These are phyloP conservation scores for Zonotrichia leucophrys DNA, from an alignment of 2,113 vertebrate species.

Conservation along the genomic window DNA sequence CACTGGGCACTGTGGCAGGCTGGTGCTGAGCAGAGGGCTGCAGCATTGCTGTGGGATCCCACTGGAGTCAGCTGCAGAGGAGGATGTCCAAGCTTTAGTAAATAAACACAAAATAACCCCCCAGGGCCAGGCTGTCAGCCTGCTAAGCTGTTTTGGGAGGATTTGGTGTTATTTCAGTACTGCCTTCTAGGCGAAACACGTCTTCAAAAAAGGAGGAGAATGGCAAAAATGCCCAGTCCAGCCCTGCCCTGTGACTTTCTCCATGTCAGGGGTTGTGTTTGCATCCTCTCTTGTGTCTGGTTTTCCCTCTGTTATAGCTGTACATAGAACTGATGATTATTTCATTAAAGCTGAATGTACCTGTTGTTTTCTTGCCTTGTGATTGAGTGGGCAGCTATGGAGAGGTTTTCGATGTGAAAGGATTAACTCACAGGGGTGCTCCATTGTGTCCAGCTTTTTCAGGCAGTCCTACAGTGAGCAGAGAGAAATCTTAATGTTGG, in stretches of 20 bases:
- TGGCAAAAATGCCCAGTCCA: not conserved
- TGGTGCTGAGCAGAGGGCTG: not conserved
- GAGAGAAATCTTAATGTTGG: not conserved
- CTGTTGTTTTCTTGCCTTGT: constrained; percentile 28
- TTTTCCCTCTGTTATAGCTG: not conserved
- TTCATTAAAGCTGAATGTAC: constrained; percentile 48
- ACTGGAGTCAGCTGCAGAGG: not conserved
- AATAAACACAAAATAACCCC: not conserved
- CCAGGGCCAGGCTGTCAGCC: not conserved
- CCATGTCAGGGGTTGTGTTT: not conserved
- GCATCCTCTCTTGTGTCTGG: not conserved
- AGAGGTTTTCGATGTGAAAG: not conserved
- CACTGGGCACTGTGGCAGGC: not conserved
- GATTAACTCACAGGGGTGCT: not conserved
- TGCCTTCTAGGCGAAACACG: rapidly evolving
- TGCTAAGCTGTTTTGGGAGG: not conserved
- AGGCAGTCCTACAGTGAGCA: not conserved
- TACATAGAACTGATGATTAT: constrained; percentile 13
- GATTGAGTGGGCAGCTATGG: not conserved
- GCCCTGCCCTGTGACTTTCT: not conserved
- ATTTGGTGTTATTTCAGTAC: not conserved
- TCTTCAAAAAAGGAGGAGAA: not conserved
- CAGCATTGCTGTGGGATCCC: not conserved
- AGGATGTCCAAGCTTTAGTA: not conserved
- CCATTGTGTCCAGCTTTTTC: not conserved